Base-by-base conservation (phyloP, 2,797 vertebrate genomes). In the Manis javanica region DNA sequence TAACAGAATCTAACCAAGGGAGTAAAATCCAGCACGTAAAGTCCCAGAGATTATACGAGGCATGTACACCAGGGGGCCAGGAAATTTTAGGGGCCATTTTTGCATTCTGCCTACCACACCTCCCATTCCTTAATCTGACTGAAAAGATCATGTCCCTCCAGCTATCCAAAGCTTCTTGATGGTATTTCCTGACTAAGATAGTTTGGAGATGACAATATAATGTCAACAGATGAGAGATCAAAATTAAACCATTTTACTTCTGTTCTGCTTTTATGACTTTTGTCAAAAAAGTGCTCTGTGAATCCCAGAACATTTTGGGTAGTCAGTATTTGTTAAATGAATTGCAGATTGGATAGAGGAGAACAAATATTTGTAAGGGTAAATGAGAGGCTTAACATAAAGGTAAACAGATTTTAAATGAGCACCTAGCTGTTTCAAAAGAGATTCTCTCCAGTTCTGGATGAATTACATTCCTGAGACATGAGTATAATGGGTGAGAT, bases 331-430 rank as follows among this genome's bases (percentile, higher is more conserved):
- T 81, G 53, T 69, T 71, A 61, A 90, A 75, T 87, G 18, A 96
- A 81, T 5, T 63, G 69, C n/a, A 19, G 19, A 51, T 6, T 74
- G n/a, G 24, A 74, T n/a, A 31, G 31, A 87, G 16, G 37, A 90
- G 55, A 94, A 83, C 68, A 79, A 71, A 64, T 53, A 94, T 78
- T 92, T 74, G 3, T 55, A 95, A 94, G 12, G 49, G 49, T 94
- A 91, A 91, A 87, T 31, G 15, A 69, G 84, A 94, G 12, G 39
- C 37, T 84, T 86, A 90, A 64, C 7, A n/a, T 24, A 69, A 74
- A 72, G 64, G 51, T 84, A 95, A 78, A 90, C 46, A 59, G 39
- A 78, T 57, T 90, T 94, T 85, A 93, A 81, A 81, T 77, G 87
- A 82, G 29, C 24, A 86, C 18, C 5, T 71, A 57, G 19, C 78